Percentiles rank a stretch among this genome's conserved stretches.
These are phyloP conservation scores for Beroe forskalii DNA, from an alignment of 37 sponge, comb jelly and placozoan species.

Conservation along the genomic window DNA sequence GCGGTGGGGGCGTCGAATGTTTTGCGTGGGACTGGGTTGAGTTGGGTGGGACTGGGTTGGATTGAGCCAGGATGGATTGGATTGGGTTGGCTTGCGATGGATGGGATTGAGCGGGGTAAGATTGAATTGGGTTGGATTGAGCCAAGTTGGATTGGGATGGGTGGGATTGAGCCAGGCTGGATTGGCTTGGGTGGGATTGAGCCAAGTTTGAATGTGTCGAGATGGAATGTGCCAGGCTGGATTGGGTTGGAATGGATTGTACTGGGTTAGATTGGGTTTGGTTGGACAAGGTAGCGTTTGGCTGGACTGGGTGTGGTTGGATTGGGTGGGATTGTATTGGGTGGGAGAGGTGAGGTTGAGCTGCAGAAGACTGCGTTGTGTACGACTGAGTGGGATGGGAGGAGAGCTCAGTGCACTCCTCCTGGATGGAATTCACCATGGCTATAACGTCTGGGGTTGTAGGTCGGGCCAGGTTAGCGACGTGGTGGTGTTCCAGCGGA, in stretches of 20 bases:
- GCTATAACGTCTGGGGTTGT: constrained; percentile 58
- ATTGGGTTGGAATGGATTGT: too few relatives aligned
- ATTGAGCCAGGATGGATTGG: not conserved
- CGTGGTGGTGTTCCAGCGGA: constrained; percentile 47
- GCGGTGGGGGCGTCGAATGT: not conserved
- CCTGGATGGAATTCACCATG: constrained; percentile 9
- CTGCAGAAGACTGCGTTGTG: not conserved
- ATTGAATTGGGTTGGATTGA: constrained; percentile 2
- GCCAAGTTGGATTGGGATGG: not conserved
- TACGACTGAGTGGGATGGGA: not conserved
- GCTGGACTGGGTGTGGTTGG: too few relatives aligned
- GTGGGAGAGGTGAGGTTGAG: too few relatives aligned
- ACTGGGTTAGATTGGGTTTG: too few relatives aligned
- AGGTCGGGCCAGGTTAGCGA: constrained; percentile 15
- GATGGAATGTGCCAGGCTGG: too few relatives aligned
- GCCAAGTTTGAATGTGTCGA: too few relatives aligned
- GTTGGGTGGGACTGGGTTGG: not conserved
- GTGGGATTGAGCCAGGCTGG: too few relatives aligned
- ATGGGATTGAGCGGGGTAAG: not conserved
- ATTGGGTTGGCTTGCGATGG: not conserved
- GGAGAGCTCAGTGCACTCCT: not conserved
- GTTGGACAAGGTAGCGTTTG: too few relatives aligned
- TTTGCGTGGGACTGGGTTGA: too few relatives aligned
- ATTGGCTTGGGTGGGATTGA: too few relatives aligned
- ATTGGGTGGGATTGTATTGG: too few relatives aligned